Conservation (phyloP, 2,797 vertebrate genomes). For the Centropyge bicolor region DNA sequence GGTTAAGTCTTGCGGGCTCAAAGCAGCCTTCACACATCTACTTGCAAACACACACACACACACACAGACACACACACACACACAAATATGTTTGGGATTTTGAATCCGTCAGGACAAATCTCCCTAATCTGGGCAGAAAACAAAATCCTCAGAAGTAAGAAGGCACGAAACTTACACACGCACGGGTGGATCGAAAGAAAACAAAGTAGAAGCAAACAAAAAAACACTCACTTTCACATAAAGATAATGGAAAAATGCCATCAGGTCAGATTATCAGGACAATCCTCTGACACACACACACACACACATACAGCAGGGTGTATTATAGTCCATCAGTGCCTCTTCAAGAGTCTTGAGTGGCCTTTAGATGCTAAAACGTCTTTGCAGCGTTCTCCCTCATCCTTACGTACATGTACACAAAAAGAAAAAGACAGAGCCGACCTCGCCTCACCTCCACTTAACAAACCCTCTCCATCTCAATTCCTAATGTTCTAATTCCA, state of each 20-base stretch:
- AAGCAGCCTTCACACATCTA: conserved; percentile 51
- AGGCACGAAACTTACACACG: conserved; percentile 50
- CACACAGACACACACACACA: conserved; percentile 27
- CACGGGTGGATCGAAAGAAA: conserved; percentile 80
- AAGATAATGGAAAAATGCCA: conserved; percentile 91
- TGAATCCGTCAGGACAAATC: conserved; percentile 83
- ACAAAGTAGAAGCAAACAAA: conserved; percentile 75
- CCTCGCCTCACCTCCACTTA: conserved; percentile 69
- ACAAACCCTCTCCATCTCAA: conserved; percentile 78
- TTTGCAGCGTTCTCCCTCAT: conserved; percentile 41
- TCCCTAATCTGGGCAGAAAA: conserved; percentile 81
- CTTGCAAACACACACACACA: conserved; percentile 20
- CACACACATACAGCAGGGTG: conserved; percentile 9
- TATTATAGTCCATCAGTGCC: conserved; percentile 4
- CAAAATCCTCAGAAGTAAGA: conserved; percentile 78
- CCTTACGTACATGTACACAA: conserved; percentile 18
- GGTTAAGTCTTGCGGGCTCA: conserved; percentile 83
- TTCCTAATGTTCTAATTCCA: conserved; percentile 80
- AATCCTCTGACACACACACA: conserved; percentile 65
- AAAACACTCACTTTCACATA: conserved; percentile 76
- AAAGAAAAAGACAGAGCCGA: conserved; percentile 47
- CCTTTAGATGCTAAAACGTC: conserved; percentile 35
- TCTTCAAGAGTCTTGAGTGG: conserved; percentile 26
- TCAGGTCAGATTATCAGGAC: conserved; percentile 90
- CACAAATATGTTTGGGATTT: conserved; percentile 82